Evolutionary conservation across 2,797 vertebrate genomes (phyloP), one percentile per base, ranked within the genome.

Genomic region (Hapalemur alaotrensis): DNA sequence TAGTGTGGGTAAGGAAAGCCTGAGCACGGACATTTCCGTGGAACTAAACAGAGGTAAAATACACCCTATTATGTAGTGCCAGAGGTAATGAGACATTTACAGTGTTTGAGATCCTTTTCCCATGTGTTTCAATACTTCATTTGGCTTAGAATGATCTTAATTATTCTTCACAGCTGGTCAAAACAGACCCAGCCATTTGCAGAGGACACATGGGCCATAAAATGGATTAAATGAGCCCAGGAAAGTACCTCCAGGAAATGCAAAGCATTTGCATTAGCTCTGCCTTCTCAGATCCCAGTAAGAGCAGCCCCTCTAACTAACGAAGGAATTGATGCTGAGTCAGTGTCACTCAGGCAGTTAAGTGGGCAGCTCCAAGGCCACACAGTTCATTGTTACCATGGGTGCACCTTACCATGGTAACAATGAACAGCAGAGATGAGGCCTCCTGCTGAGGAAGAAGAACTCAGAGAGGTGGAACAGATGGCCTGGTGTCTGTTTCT

Each of bases 401-500:
- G 87, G 89, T 59, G 87, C 73, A 73, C 89, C 95, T 96, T 92
- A 81, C 96, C 93, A 92, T 97, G 97, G 95, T 94, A 96, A 96
- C 91, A 3, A 3, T 81, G 86, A 96, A 73, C 88, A 95, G n/a
- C 67, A 90, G 97, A 96, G 94, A 5, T 0, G 89, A 81, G 14
- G 54, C 17, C 12, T 97, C 96, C 69, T 97, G 97, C 92, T 76
- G 85, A 97, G 94, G 67, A 89, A 96, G 67, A 94, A 92, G 95
- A 95, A 87, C 96, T 96, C 83, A 50, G 95, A 91, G 91, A 28
- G 0, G 28, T 95, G 95, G 91, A 98, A 97, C 98, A 98, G 98
- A 98, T 97, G 98, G 98, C 83, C 0, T 0, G 75, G 89, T 97
- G 92, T 96, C 98, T 98, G 96, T 78, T 98, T 95, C 97, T 96